Evolutionary conservation across 2,797 vertebrate genomes (phyloP).

Genomic region (Poecile montanus): DNA sequence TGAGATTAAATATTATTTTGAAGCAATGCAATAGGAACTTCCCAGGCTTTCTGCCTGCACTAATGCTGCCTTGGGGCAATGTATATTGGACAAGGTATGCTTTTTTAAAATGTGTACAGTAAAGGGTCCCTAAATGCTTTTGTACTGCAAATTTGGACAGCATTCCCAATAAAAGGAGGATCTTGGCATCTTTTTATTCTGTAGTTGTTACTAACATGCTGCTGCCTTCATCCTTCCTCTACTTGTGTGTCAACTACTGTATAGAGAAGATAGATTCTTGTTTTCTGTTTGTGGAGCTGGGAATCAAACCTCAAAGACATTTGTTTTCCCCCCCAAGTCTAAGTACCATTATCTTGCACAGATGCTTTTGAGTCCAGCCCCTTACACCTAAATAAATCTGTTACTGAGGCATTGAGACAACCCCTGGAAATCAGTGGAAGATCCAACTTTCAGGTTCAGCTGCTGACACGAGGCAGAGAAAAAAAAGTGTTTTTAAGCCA

Average conservation of each 20-base stretch:
- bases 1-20: conserved; percentile 73
- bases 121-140: not conserved
- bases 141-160: not conserved
- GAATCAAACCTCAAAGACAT: not conserved
- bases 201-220: not conserved
- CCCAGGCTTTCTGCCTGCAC: conserved; percentile 34
- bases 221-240: not conserved
- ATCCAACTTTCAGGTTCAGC: not conserved
- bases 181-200: not conserved
- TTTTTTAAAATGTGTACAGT: not conserved
- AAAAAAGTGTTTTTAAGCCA: not conserved
- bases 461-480: not conserved
- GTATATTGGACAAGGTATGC: not conserved
- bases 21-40: conserved; percentile 59
- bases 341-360: not conserved
- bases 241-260: not conserved
- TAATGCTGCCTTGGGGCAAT: conserved; percentile 37
- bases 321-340: not conserved
- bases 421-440: not conserved
- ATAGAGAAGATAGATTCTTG: not conserved
- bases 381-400: not conserved
- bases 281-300: not conserved
- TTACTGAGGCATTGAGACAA: not conserved
- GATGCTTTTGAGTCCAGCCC: not conserved
- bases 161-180: not conserved